A percentile compares a stretch with the other conserved stretches of the same genome.
These are phyloP conservation scores for Eulithis prunata DNA, from an alignment of 2,888 invertebrate species.

Conservation along the genomic window DNA sequence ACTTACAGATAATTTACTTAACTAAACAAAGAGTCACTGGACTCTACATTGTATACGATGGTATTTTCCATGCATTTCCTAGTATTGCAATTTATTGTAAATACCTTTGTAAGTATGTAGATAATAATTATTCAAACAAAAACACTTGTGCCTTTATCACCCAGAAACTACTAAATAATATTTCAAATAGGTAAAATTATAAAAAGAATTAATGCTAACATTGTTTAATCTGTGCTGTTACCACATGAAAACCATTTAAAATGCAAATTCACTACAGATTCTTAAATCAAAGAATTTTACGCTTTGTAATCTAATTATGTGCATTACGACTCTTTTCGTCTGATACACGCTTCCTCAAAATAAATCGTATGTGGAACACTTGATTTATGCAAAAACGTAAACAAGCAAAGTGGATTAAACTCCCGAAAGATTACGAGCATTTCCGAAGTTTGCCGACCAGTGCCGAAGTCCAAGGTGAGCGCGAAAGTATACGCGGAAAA, in stretches of 20 bases:
- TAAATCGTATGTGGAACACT: slow-evolving; percentile 19
- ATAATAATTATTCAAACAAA: background rate
- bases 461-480: slow-evolving; percentile 47
- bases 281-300: background rate
- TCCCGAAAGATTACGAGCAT: slow-evolving; percentile 13
- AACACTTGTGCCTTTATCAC: background rate
- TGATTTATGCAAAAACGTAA: slow-evolving; percentile 39
- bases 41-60: slow-evolving; percentile 2
- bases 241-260: slow-evolving; percentile 18
- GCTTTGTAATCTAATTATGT: background rate
- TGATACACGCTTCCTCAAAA: slow-evolving; percentile 4
- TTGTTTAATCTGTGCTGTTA: background rate
- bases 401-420: slow-evolving; percentile 21
- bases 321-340: slow-evolving; percentile 2
- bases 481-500: slow-evolving; percentile 35
- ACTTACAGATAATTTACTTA: background rate
- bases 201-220: background rate
- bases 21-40: background rate
- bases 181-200: background rate
- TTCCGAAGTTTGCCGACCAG: slow-evolving; percentile 26
- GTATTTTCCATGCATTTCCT: slow-evolving; percentile 9
- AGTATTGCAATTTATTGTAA: background rate
- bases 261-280: background rate
- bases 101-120: too few species aligned
- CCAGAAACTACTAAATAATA: too few species aligned